Evolutionary conservation across 2,113 vertebrate species (phyloP).

Genomic region (Gymnarchus niloticus): DNA sequence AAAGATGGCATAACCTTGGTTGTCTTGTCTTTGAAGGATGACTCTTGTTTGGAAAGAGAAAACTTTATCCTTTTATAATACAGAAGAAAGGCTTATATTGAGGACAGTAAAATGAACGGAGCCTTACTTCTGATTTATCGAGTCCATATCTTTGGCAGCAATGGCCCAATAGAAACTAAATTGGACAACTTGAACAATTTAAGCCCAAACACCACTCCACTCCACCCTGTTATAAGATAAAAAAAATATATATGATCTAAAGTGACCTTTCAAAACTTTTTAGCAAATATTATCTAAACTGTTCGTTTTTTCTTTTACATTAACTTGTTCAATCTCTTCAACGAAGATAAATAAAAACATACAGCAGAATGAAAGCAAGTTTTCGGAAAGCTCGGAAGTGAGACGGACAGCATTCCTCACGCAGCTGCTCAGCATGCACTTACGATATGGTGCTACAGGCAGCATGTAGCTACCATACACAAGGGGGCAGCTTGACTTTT

Average conservation of each 20-base stretch:
- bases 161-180: neutral
- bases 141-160: neutral
- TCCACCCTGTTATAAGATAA: neutral
- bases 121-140: neutral
- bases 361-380: neutral
- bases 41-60: constrained; percentile 5
- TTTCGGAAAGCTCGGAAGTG: neutral
- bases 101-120: neutral
- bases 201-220: neutral
- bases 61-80: neutral
- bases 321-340: neutral
- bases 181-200: neutral
- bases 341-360: neutral
- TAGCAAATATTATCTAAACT: neutral
- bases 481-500: constrained; percentile 17
- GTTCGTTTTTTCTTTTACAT: neutral
- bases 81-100: constrained; percentile 2
- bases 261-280: neutral
- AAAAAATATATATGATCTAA: neutral
- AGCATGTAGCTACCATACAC: neutral
- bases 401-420: neutral
- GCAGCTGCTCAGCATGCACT: neutral
- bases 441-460: neutral
- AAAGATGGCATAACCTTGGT: neutral
- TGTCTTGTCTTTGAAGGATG: neutral